Percentiles rank a stretch among this genome's conserved stretches.
phyloP scores from a whole-genome alignment of 2,113 vertebrate genomes.

The Brachyhypopomus occidentalis region DNA sequence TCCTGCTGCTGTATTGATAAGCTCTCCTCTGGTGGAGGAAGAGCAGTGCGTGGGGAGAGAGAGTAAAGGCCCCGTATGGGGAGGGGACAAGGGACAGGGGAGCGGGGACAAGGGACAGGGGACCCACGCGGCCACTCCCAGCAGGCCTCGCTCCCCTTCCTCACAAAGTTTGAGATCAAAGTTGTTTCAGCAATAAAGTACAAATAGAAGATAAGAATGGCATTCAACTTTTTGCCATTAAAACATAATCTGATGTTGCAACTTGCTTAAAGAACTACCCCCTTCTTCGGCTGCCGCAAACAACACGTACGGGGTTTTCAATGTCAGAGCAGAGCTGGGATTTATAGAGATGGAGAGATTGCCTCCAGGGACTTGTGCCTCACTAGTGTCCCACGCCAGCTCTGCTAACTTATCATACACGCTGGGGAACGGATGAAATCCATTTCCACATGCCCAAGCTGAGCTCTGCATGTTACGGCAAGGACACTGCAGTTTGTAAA shows the following conservation, averaged over 20 bases:
- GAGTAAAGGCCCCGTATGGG: slow-evolving; percentile 18
- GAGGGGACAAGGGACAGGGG: too few species aligned
- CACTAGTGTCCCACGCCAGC: slow-evolving; percentile 43
- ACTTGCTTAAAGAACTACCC: neutral
- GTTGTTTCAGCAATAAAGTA: neutral
- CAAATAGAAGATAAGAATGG: neutral
- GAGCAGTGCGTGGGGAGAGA: neutral
- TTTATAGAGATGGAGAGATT: slow-evolving; percentile 40
- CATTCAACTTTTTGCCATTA: neutral
- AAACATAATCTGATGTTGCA: neutral
- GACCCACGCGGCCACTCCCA: neutral
- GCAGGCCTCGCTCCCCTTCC: neutral
- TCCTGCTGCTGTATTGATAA: slow-evolving; percentile 60
- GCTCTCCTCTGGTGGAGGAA: slow-evolving; percentile 46
- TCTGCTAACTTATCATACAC: slow-evolving; percentile 44
- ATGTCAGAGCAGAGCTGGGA: slow-evolving; percentile 30
- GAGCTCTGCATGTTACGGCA: slow-evolving; percentile 49
- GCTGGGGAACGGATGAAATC: slow-evolving; percentile 43
- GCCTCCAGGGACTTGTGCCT: slow-evolving; percentile 37
- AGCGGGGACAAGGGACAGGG: too few species aligned
- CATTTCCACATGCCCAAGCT: slow-evolving; percentile 52
- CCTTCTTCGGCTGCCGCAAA: neutral
- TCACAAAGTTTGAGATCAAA: slow-evolving; percentile 16
- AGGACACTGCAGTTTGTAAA: slow-evolving; percentile 54
- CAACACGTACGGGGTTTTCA: neutral